Percentiles rank a stretch among this genome's conserved stretches.
phyloP scores from a whole-genome alignment of 2,113 vertebrate species.

The Neopipo cinnamomea region DNA sequence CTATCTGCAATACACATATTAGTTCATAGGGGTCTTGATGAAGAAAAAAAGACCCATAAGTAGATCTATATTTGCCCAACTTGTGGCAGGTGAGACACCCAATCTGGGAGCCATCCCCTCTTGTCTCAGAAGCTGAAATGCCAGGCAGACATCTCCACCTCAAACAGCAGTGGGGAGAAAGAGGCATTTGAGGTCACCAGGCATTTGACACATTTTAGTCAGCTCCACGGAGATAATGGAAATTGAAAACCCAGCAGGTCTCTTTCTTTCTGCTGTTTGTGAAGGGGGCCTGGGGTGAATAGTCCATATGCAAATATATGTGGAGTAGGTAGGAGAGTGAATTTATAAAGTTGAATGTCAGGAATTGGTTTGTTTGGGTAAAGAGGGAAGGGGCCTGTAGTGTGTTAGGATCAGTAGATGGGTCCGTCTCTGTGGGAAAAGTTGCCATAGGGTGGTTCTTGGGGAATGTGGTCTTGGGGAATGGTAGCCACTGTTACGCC shows the following conservation, averaged over 20 bases:
- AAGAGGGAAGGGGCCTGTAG: neutral
- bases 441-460: neutral
- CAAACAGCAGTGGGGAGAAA: neutral
- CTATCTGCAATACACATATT: neutral
- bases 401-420: neutral
- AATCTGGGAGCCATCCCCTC: neutral
- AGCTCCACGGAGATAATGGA: neutral
- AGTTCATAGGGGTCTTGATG: neutral
- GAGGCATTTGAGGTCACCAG: neutral
- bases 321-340: neutral
- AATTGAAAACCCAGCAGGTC: neutral
- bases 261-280: neutral
- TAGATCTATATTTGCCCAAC: neutral
- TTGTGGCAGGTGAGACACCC: neutral
- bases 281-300: neutral
- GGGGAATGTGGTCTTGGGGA: too few relatives aligned
- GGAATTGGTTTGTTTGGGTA: neutral
- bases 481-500: neutral
- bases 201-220: neutral
- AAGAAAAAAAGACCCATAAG: neutral
- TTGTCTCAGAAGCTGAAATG: neutral
- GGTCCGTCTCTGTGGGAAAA: neutral
- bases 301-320: neutral
- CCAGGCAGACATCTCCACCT: neutral
- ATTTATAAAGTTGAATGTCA: neutral